Conservation (phyloP, 2,113 vertebrate genomes). For the Mustela nigripes region DNA sequence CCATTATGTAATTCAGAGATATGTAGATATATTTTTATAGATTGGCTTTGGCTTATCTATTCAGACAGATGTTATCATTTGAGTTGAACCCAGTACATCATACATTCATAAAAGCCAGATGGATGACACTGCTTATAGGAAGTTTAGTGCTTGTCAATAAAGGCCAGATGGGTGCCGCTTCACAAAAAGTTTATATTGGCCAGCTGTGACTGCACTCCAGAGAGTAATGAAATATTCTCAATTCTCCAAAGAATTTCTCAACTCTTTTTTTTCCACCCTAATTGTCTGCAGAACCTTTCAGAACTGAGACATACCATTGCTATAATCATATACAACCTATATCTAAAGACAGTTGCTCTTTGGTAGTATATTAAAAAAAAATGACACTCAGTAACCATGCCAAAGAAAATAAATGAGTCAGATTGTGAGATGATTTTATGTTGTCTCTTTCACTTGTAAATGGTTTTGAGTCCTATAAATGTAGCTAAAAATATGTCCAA, state of each 20-base stretch:
- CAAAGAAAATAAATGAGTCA: constrained; percentile 50
- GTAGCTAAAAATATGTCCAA: constrained; percentile 28
- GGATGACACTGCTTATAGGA: constrained; percentile 62
- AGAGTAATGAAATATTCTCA: constrained; percentile 56
- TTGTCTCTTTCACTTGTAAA: neutral
- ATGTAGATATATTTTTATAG: constrained; percentile 58
- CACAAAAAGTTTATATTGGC: constrained; percentile 61
- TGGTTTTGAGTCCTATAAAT: neutral
- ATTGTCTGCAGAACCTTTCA: constrained; percentile 8
- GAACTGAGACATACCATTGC: neutral
- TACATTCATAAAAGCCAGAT: constrained; percentile 81
- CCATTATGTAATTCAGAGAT: constrained; percentile 12
- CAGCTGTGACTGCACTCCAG: constrained; percentile 57
- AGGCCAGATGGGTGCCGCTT: constrained; percentile 77
- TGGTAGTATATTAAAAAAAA: neutral
- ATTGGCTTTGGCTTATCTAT: constrained; percentile 69
- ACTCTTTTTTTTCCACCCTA: neutral
- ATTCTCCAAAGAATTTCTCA: constrained; percentile 44
- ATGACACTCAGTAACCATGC: neutral
- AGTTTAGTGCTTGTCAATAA: constrained; percentile 81
- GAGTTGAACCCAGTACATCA: constrained; percentile 66
- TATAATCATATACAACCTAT: neutral
- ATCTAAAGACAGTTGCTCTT: neutral
- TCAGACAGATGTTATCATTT: constrained; percentile 73
- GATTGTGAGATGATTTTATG: neutral